A percentile compares a stretch with the other conserved stretches of the same genome.
These are phyloP conservation scores for Euura saliciscinereae DNA, from an alignment of 1,140 invertebrate genomes.

Conservation along the genomic window DNA sequence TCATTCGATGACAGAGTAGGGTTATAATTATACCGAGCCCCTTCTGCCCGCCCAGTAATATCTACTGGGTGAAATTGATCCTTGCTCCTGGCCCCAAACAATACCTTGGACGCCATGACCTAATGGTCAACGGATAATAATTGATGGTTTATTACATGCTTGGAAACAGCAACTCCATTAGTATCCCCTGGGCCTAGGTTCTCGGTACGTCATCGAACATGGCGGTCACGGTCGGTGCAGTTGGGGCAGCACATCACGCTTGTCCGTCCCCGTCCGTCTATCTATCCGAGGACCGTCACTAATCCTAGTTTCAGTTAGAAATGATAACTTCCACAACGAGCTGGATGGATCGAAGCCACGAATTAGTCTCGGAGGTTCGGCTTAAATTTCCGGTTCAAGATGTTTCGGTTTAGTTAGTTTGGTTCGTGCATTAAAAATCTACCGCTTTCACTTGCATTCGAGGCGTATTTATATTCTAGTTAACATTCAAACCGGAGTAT, in stretches of 20 bases:
- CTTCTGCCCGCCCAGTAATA: not conserved
- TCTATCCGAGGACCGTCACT: not conserved
- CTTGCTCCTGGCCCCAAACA: not conserved
- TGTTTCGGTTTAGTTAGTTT: not conserved
- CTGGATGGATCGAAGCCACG: not conserved
- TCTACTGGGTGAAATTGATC: not conserved
- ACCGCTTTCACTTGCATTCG: too few relatives aligned
- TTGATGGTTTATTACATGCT: conserved; percentile 10
- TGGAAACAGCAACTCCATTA: conserved; percentile 8
- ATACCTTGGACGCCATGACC: not conserved
- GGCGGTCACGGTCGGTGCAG: not conserved
- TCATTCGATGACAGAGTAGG: not conserved
- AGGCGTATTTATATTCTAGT: too few relatives aligned
- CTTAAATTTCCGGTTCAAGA: not conserved
- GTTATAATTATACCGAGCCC: not conserved
- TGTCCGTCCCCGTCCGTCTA: not conserved
- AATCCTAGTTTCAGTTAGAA: not conserved
- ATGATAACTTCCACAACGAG: not conserved
- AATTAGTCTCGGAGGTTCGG: not conserved
- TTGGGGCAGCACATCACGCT: not conserved
- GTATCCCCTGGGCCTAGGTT: not conserved
- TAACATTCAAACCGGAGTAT: too few relatives aligned
- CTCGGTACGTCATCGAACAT: not conserved
- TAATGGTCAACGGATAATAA: conserved; percentile 9
- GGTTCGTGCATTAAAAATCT: too few relatives aligned